Base-by-base conservation (phyloP, 2,113 vertebrate genomes). In the Mustela lutreola region DNA sequence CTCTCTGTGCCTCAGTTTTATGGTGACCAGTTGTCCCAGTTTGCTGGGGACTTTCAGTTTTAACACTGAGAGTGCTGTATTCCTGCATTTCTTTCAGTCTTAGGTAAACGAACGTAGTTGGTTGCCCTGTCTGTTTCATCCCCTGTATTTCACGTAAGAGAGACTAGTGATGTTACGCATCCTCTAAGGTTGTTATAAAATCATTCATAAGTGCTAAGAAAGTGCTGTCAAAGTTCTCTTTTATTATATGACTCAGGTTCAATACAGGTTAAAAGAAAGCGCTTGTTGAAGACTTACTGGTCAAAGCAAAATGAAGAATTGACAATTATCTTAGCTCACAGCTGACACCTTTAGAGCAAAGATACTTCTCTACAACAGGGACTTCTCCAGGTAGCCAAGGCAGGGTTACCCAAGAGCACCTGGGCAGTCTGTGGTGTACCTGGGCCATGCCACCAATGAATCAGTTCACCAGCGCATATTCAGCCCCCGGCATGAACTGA, bases 31-130 rank as follows among this genome's bases (percentile, higher is more conserved):
- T 45, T 62, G 31, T 39, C n/a, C 53, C 6, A 48, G 18, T 76
- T 50, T 48, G 1, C 31, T 16, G 56, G 42, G 15, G 33, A n/a
- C 53, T 91, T 80, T 60, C 70, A 63, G 26, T 26, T 70, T 89
- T 86, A 82, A 42, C n/a, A 28, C 7, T 45, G 42, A 42, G 24
- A 5, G 3, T 18, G 14, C 50, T 5, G 1, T 36, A 2, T 75
- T 65, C 22, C 12, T 11, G 5, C 60, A 65, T 50, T 1, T 18
- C 31, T 11, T 21, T 33, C 73, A 26, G n/a, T 39, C 71, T 36
- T 65, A 15, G 36, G 42, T 24, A 70, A 48, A 31, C 0, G 0
- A 0, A 22, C 19, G 60, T 11, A 76, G 12, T 5, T 79, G 67
- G 22, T 33, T 56, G 21, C 6, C 4, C 5, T 24, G 7, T 42